A percentile compares a stretch with the other conserved stretches of the same genome.
These are phyloP conservation scores for Umimayanthus chanpuru DNA, from an alignment of 92 coral and sea anemone genomes.

Conservation along the genomic window DNA sequence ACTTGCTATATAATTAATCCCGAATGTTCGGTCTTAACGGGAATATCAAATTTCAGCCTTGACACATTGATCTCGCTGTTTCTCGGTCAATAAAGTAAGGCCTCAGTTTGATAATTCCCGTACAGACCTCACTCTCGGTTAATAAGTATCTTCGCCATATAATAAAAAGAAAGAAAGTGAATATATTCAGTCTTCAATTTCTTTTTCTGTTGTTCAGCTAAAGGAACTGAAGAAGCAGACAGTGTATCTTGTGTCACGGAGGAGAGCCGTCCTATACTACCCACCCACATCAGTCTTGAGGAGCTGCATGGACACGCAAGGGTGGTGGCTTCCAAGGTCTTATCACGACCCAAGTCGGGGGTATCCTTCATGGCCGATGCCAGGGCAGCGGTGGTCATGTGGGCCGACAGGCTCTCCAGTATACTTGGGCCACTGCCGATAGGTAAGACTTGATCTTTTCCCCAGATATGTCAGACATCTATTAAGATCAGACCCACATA, in stretches of 20 bases:
- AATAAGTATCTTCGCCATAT: too few relatives aligned
- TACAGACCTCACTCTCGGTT: too few relatives aligned
- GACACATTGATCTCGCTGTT: too few relatives aligned
- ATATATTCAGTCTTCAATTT: background rate
- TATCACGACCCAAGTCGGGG: slow-evolving; percentile 89
- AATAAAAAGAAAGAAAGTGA: too few relatives aligned
- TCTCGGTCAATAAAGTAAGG: too few relatives aligned
- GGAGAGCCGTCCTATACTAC: slow-evolving; percentile 46
- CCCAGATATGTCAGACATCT: too few relatives aligned
- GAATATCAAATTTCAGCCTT: too few relatives aligned
- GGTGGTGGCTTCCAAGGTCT: slow-evolving; percentile 63
- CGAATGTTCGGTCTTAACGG: too few relatives aligned
- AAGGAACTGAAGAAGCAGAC: background rate
- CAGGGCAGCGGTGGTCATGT: slow-evolving; percentile 82
- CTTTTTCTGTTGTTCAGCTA: background rate
- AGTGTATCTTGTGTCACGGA: background rate
- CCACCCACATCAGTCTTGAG: slow-evolving; percentile 83
- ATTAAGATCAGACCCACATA: too few relatives aligned
- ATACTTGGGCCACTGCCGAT: slow-evolving; percentile 80
- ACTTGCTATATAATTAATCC: too few relatives aligned
- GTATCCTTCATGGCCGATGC: slow-evolving; percentile 78
- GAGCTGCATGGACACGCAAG: slow-evolving; percentile 75
- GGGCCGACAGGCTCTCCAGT: slow-evolving; percentile 82
- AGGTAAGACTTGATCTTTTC: slow-evolving; percentile 55
- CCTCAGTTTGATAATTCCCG: too few relatives aligned